Evolutionary conservation across 2,113 vertebrate species (phyloP), one percentile per base, ranked within the genome.

Genomic region (Pseudorasbora parva): DNA sequence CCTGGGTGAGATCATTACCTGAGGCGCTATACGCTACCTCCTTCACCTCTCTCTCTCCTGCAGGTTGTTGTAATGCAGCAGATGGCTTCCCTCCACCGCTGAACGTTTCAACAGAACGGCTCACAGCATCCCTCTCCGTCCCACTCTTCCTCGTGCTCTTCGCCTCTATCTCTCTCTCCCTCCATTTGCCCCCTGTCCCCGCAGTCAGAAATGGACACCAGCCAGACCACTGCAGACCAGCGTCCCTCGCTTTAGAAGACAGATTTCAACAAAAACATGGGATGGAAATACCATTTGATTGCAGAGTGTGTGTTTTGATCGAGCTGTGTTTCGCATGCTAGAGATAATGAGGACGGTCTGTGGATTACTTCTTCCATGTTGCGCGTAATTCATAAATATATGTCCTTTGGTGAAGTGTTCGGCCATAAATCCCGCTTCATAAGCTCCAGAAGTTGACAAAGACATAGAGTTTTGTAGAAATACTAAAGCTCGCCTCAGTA

Each of bases 61-160:
- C 62, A 79, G 78, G 81, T 66, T 80, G 43, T 45, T 85, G 82
- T 56, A 68, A 69, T 57, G 62, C 74, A 78, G 81, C 87, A 88
- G 85, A 86, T 88, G 85, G 85, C 74, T 80, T 30, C 64, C 23
- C 82, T 82, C 77, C n/a, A 78, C 75, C 54, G 11, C 82, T 86
- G 81, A 88, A 80, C 69, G 62, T 57, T 86, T 86, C 62, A 72
- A 84, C 87, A 86, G 82, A 88, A 86, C 33, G 76, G n/a, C 78
- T 86, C 80, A 27, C 87, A 86, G 87, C 87, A 85, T 82, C 82
- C 79, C 25, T 80, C 62, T 75, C 54, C 68, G 30, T 66, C 25
- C 45, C 78, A 60, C 60, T 73, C 54, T 21, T 30, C 66, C 43
- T 66, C 25, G 23, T 23, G 15, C 14, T 10, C 23, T 25, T 62